Evolutionary conservation across 2,113 vertebrate genomes (phyloP), one percentile per base, ranked within the genome.

Genomic region (Saiga tatarica): DNA sequence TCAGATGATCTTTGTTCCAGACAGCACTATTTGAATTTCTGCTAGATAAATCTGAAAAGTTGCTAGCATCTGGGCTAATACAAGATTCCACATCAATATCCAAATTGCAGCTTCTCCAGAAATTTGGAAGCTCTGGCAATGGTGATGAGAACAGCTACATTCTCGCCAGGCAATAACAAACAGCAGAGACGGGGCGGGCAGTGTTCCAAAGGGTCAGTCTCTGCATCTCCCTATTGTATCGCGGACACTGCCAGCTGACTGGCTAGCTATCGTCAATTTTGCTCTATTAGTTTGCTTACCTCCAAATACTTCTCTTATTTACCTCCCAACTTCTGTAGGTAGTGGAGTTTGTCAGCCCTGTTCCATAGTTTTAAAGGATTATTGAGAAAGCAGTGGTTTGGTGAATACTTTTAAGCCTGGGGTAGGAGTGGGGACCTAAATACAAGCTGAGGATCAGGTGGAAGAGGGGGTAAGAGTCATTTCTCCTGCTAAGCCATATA

Each of bases 221-320:
- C 25, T n/a, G 2, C 2, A 28, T 11, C 4, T n/a, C n/a, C 12
- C 25, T 33, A 0, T 7, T 79, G 16, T 39, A n/a, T 50, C 16
- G 78, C 55, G 10, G 50, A 64, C 25, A 17, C 39, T 39, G 8
- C 5, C 5, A 50, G 67, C 16, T 85, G 9, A 33, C 42, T 87
- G 52, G 9, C 30, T 26, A 23, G 36, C 76, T 36, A 17, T 62
- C 12, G 39, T 39, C 39, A 45, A 1, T 15, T 64, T 89, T 52
- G 12, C 62, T 82, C 71, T 82, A 42, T 6, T 87, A 30, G 6
- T 52, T 94, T 89, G 45, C 28, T 92, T 64, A 26, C 23, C 33
- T 47, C 14, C 79, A 79, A 28, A 64, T n/a, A 30, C 10, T 45
- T 76, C 28, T 87, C 62, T 95, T 45, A 5, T 76, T 60, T 82